phyloP scores from a whole-genome alignment of 2,888 invertebrate species.

The Fabriciana adippe region DNA sequence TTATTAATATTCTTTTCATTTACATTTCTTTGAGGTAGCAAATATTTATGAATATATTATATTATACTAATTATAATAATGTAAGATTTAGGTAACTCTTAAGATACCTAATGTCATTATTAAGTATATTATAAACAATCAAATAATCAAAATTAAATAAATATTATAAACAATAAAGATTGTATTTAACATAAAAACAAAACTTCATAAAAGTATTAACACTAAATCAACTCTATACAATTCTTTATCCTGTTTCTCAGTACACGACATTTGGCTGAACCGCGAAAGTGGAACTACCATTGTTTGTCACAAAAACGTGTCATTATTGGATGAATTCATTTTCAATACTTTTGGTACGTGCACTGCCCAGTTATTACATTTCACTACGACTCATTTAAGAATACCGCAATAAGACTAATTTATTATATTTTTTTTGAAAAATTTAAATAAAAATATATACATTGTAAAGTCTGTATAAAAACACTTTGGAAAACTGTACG shows the following conservation, averaged over 20 bases:
- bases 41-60: no score
- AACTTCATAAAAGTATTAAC: no score
- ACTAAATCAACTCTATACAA: conserved; percentile 43
- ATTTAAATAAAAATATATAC: neutral
- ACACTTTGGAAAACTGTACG: no score
- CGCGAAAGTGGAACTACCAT: conserved; percentile 68
- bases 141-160: neutral
- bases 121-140: neutral
- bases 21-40: no score
- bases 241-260: conserved; percentile 47
- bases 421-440: neutral
- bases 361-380: conserved; percentile 18
- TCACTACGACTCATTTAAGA: conserved; percentile 5
- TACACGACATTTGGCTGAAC: conserved; percentile 66
- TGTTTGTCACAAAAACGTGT: conserved; percentile 61
- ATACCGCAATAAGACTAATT: neutral
- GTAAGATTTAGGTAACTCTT: no score
- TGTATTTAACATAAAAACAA: no score
- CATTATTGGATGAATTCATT: conserved; percentile 60
- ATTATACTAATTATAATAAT: no score
- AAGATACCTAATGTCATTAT: neutral
- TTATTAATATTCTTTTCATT: no score
- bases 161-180: no score
- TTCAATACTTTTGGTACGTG: conserved; percentile 42
- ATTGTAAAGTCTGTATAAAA: no score